Evolutionary conservation across 2,888 invertebrate genomes (phyloP).

Genomic region (Pachymerium ferrugineum): DNA sequence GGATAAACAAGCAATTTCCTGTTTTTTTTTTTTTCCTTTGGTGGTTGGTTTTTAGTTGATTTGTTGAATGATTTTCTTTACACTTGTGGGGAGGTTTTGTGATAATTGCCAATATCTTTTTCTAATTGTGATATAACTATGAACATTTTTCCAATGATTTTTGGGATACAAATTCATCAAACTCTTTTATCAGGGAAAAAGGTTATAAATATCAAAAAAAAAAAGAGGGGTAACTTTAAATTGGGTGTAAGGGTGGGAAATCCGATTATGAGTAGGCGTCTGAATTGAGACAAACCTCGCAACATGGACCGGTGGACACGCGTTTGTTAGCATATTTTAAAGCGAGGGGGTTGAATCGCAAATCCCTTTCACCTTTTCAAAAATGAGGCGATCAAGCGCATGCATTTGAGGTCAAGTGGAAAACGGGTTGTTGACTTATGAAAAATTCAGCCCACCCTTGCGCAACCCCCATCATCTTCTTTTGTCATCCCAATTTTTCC

Average conservation of each 20-base stretch:
- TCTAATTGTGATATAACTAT: no score
- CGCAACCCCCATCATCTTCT: neutral
- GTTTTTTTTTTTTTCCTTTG: no score
- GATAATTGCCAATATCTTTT: no score
- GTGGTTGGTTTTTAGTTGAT: no score
- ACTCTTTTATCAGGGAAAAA: no score
- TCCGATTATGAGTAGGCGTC: neutral
- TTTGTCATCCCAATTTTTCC: neutral
- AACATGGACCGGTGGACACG: neutral
- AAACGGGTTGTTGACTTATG: neutral
- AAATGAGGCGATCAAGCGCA: neutral
- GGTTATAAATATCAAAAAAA: no score
- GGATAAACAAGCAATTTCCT: no score
- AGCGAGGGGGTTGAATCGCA: neutral
- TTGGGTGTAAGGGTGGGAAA: neutral
- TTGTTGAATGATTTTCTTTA: no score
- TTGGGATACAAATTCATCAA: no score
- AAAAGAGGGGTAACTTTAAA: no score
- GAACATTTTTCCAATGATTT: no score
- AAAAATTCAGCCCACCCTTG: neutral
- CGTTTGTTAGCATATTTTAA: neutral
- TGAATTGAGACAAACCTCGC: neutral
- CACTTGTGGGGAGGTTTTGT: no score
- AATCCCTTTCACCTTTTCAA: neutral
- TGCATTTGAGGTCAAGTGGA: neutral